Evolutionary conservation across 2,113 vertebrate genomes (phyloP), one percentile per base, ranked within the genome.

Genomic region (Catagonus wagneri): DNA sequence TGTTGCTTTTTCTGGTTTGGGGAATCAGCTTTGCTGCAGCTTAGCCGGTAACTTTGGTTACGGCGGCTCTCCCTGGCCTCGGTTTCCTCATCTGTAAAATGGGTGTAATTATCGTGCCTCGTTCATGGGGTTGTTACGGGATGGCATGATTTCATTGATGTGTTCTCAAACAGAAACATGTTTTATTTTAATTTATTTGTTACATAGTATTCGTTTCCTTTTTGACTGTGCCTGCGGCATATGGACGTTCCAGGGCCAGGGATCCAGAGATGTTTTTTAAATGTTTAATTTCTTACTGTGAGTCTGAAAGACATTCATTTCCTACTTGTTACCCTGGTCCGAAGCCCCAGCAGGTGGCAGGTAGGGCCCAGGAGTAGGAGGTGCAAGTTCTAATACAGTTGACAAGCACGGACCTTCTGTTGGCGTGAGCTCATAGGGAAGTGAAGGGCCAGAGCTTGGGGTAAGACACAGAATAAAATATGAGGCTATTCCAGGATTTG

Each of bases 301-400:
- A 81, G 36, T 63, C 54, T 85, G 84, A 91, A 95, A 94, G 91
- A 96, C 93, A 90, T 88, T 88, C 72, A 16, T 34, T 65, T 83
- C 72, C 87, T 58, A n/a, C 34, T 69, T 36, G 44, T 39, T 44
- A 44, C 19, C 12, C 50, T 15, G 50, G 36, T 58, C 80, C 72
- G 52, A 69, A 79, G 54, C 54, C n/a, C 44, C n/a, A 54, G 25
- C 4, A 76, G 44, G 36, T 54, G n/a, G 36, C 11, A 15, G 1
- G 0, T 10, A 60, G 80, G 54, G 69, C 52, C 50, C 91, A 83
- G 72, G 68, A 65, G 63, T 23, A 80, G 39, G 60, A 81, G 16
- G 66, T 29, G 60, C 44, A 60, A 36, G 50, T 52, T 68, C 44
- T 44, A 4, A 86, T 61, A 71, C 16, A 65, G 60, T 89, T 89